phyloP scores from a whole-genome alignment of 2,888 invertebrate genomes.

The Drosophila maculinotata region DNA sequence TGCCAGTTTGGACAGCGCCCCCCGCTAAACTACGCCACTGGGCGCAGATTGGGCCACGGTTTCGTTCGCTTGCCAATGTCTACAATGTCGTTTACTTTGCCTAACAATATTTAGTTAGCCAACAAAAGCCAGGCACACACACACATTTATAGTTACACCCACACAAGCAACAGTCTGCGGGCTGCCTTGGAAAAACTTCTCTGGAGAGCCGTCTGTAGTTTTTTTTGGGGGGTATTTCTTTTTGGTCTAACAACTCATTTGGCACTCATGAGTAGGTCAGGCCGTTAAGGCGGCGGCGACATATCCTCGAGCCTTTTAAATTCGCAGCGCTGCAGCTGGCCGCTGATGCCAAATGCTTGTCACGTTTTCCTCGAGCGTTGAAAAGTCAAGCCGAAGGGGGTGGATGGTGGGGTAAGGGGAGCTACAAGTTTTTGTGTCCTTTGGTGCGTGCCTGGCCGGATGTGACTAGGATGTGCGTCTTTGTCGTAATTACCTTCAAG shows the following conservation, averaged over 20 bases:
- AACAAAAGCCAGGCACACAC: constrained; percentile 62
- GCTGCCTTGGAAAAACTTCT: constrained; percentile 35
- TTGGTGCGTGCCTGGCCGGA: constrained; percentile 75
- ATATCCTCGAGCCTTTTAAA: constrained; percentile 78
- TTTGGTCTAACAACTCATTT: constrained; percentile 73
- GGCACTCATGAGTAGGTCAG: constrained; percentile 79
- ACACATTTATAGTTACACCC: constrained; percentile 10
- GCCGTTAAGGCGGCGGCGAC: constrained; percentile 70
- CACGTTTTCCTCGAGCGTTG: constrained; percentile 67
- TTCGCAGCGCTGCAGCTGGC: constrained; percentile 49
- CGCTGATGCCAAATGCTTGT: constrained; percentile 65
- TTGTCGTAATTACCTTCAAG: constrained; percentile 78
- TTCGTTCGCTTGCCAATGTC: constrained; percentile 55
- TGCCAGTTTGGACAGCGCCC: constrained; percentile 2
- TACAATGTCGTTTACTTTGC: constrained; percentile 74
- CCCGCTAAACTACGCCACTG: constrained; percentile 42
- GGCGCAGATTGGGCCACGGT: constrained; percentile 37
- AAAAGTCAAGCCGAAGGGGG: constrained; percentile 61
- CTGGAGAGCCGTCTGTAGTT: constrained; percentile 39
- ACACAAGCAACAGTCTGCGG: constrained; percentile 21
- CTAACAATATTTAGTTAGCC: constrained; percentile 81
- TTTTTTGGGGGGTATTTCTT: constrained; percentile 1
- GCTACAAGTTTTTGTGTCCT: constrained; percentile 71
- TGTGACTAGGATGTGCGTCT: constrained; percentile 67
- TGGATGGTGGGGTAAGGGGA: neutral